Base-by-base conservation (phyloP, 2,113 vertebrate genomes). In the Oxyruncus cristatus region DNA sequence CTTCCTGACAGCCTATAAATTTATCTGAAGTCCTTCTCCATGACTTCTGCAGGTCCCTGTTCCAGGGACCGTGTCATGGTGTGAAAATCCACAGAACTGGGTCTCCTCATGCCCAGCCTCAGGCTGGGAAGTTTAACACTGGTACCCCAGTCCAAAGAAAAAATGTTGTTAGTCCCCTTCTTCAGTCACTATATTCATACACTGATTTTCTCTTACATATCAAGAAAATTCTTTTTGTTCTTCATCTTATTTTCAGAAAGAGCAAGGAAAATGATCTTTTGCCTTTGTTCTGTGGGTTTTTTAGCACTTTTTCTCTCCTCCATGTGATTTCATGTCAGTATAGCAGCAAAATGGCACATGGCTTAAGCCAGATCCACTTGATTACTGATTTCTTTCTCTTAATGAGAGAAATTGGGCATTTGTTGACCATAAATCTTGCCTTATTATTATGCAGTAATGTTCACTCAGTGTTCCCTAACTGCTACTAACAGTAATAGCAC, bases 401-500 rank as follows among this genome's bases (percentile, higher is more conserved):
- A 72, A 75, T 44, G 39, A 85, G 74, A 85, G 73, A 89, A 92
- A 81, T 33, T 15, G 12, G 39, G 18, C 27, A 32, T 46, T 93
- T 95, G 14, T 65, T 92, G 67, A 81, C 65, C 9, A 2, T 68
- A 93, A 85, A 7, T 88, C 41, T 47, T 87, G 41, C 27, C 77
- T 87, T 88, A 63, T 42, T 61, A n/a, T 41, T 47, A 32, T 33
- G 41, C 23, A 12, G 9, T 27, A 70, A 70, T 75, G 33, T 85
- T 89, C 89, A 14, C 16, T 89, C 65, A 39, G 42, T 55, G 39
- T 84, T 33, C 39, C 63, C 30, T 67, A 63, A 66, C 26, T 84
- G 53, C 68, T 74, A 66, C 46, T 50, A 86, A 46, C 58, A 76
- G 37, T 37, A 95, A 88, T 95, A 83, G 65, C 8, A 68, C 15